Evolutionary conservation across 2,797 vertebrate species (phyloP), one percentile per base, ranked within the genome.

Genomic region (Enteromius treurensis): DNA sequence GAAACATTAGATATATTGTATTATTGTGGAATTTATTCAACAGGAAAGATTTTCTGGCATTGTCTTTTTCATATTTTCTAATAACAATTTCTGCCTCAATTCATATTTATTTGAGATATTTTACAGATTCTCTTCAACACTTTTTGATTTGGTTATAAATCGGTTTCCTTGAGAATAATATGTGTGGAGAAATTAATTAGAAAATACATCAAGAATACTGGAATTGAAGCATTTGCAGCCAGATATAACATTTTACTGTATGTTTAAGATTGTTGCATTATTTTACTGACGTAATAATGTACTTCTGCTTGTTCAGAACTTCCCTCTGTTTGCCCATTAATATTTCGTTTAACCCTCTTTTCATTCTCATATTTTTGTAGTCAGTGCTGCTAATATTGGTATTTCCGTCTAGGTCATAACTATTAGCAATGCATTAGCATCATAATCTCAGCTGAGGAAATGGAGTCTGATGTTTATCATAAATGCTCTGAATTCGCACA

Each of bases 401-500:
- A 83, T 88, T 88, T 84, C 83, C 80, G 74, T 81, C 83, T 68
- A 60, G 74, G 60, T 70, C 65, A 51, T 53, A 26, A 83, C 78
- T 86, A 84, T 87, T 87, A 79, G 84, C 21, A n/a, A 69, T 79
- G 82, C 83, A 84, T 89, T 86, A 87, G 84, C 82, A 21, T 85
- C 29, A 60, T 82, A 70, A 82, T 78, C 80, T 82, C 60, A 17
- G 76, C 62, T 64, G 85, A 88, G 89, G 88, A 90, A 90, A 86
- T 86, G 68, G 79, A 82, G 70, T 60, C 76, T 69, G 88, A 88
- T 89, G 83, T 83, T 88, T 83, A 90, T 89, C 88, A 87, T 83
- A 86, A 88, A 83, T 0, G 53, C 74, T 79, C 51, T 88, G 84
- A 88, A 87, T 62, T 62, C 26, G n/a, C 79, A 80, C 86, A 81